These are phyloP conservation scores for Gymnosoma rotundatum DNA, from an alignment of 2,888 invertebrate genomes.

Conservation along the genomic window DNA sequence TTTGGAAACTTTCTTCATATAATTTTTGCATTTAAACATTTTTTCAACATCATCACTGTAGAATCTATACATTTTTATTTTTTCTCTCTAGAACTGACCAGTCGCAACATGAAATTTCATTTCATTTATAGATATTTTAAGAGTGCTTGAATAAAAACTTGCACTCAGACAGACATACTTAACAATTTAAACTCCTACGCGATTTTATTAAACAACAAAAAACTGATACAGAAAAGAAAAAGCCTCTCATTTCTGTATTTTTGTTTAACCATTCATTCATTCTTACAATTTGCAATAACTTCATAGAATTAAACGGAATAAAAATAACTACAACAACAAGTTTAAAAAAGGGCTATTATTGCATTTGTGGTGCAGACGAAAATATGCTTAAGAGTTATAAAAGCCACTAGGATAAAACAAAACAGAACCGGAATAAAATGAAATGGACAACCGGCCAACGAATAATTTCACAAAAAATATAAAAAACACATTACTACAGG, in stretches of 20 bases:
- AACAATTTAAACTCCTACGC: slow-evolving; percentile 17
- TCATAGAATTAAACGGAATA: slow-evolving; percentile 18
- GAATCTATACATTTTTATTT: not conserved
- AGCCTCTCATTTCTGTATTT: slow-evolving; percentile 15
- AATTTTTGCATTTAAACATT: not conserved
- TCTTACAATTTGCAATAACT: slow-evolving; percentile 22
- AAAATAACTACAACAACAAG: slow-evolving; percentile 4
- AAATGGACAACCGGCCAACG: slow-evolving; percentile 38
- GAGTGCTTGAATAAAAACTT: slow-evolving; percentile 2
- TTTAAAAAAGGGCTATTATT: slow-evolving; percentile 42
- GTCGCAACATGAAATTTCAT: slow-evolving; percentile 7
- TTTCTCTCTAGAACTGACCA: slow-evolving; percentile 7
- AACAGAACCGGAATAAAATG: slow-evolving; percentile 27
- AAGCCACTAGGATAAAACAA: slow-evolving; percentile 7
- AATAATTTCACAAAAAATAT: slow-evolving; percentile 6
- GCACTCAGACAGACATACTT: slow-evolving; percentile 29
- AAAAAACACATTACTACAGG: slow-evolving; percentile 22
- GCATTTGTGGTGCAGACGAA: slow-evolving; percentile 60
- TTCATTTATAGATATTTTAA: not conserved
- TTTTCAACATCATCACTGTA: slow-evolving; percentile 9
- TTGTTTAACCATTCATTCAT: slow-evolving; percentile 11
- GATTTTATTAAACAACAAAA: slow-evolving; percentile 14
- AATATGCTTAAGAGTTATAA: slow-evolving; percentile 54
- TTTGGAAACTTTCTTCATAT: too few species aligned
- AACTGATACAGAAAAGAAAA: not conserved